Conservation (phyloP, 2,888 invertebrate species). For the Drosophila merina region DNA sequence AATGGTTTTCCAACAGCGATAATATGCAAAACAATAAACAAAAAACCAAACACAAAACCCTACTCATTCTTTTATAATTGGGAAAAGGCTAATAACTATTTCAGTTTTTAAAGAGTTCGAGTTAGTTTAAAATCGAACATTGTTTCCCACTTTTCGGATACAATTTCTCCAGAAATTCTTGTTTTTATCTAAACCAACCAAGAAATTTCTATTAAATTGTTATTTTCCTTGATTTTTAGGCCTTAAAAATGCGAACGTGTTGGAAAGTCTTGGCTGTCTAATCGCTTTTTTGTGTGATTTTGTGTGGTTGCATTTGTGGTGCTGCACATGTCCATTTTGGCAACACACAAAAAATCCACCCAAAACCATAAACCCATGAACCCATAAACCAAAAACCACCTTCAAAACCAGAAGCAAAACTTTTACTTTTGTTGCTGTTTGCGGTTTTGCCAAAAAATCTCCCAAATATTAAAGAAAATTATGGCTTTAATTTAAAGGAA, state of each 20-base stretch:
- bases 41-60: neutral
- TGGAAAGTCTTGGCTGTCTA: constrained; percentile 48
- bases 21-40: constrained; percentile 11
- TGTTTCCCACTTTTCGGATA: too few species aligned
- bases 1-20: constrained; percentile 52
- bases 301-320: constrained; percentile 64
- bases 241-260: constrained; percentile 22
- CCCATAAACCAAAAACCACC: neutral
- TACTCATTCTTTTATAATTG: constrained; percentile 1
- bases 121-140: too few species aligned
- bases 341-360: neutral
- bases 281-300: constrained; percentile 74
- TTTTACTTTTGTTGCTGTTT: constrained; percentile 11
- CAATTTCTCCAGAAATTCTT: neutral
- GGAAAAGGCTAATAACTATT: neutral
- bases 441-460: constrained; percentile 6
- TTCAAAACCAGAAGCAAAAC: neutral
- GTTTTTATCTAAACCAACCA: neutral
- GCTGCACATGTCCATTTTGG: constrained; percentile 39
- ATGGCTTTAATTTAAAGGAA: neutral
- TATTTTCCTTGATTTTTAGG: neutral
- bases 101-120: neutral
- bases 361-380: neutral
- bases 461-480: neutral
- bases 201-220: neutral